phyloP scores from a whole-genome alignment of 2,113 vertebrate genomes.

The Rhagologus leucostigma region DNA sequence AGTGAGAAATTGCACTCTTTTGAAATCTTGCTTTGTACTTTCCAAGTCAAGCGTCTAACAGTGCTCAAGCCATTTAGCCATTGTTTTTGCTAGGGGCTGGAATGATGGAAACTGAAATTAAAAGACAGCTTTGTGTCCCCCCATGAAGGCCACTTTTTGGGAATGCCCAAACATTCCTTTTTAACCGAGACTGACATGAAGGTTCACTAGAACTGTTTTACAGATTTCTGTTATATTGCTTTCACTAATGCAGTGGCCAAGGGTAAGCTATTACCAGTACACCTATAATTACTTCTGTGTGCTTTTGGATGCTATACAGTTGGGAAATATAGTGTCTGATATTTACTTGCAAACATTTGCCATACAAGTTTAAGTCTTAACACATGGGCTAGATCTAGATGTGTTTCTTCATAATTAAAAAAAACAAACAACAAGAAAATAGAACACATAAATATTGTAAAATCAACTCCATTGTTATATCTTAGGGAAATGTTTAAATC shows the following conservation, averaged over 20 bases:
- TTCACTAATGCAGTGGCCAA: not conserved
- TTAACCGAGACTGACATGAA: not conserved
- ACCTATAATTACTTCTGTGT: not conserved
- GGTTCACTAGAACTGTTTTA: not conserved
- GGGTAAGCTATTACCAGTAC: not conserved
- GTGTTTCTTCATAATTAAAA: not conserved
- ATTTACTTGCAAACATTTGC: not conserved
- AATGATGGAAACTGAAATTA: not conserved
- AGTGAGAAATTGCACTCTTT: slow-evolving; percentile 7
- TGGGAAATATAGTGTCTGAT: not conserved
- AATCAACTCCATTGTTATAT: not conserved
- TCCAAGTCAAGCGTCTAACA: not conserved
- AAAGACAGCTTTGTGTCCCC: not conserved
- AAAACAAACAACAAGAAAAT: not conserved
- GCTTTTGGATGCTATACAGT: not conserved
- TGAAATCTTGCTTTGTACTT: slow-evolving; percentile 1
- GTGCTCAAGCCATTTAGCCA: not conserved
- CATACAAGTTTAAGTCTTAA: not conserved
- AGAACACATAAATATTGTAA: not conserved
- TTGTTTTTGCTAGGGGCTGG: not conserved
- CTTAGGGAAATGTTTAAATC: not conserved
- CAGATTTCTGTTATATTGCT: not conserved
- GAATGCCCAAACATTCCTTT: not conserved
- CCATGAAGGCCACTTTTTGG: not conserved
- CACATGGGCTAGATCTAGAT: not conserved